These are phyloP conservation scores for Caenorhabditis uteleia DNA, from an alignment of 2,888 invertebrate genomes.

Conservation along the genomic window DNA sequence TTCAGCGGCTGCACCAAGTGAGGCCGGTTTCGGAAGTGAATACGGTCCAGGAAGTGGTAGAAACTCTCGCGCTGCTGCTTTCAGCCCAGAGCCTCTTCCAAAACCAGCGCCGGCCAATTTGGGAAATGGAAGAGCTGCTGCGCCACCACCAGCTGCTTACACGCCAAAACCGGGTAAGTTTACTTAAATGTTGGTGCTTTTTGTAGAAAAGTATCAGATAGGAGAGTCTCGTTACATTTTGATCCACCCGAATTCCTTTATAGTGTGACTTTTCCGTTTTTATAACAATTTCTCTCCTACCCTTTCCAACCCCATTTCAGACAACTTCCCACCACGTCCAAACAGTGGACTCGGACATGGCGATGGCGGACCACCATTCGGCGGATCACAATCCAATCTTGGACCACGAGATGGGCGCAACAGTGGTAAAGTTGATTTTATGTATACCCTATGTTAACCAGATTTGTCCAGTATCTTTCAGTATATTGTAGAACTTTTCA, in stretches of 20 bases:
- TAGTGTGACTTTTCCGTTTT: not conserved
- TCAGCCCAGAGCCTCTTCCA: slow-evolving; percentile 37
- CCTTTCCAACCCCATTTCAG: slow-evolving; percentile 23
- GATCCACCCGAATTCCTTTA: not conserved
- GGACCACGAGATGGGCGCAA: slow-evolving; percentile 45
- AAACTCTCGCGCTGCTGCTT: slow-evolving; percentile 45
- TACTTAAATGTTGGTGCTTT: not conserved
- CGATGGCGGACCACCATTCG: slow-evolving; percentile 36
- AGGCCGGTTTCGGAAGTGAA: slow-evolving; percentile 47
- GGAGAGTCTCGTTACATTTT: slow-evolving; percentile 1
- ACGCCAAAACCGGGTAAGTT: slow-evolving; percentile 31
- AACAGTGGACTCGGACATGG: slow-evolving; percentile 21
- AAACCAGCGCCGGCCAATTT: slow-evolving; percentile 11
- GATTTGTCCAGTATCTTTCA: slow-evolving; percentile 2
- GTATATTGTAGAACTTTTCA: not conserved
- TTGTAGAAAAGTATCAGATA: slow-evolving; percentile 5
- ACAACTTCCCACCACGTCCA: slow-evolving; percentile 13
- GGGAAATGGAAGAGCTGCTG: slow-evolving; percentile 18
- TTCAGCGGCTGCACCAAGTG: slow-evolving; percentile 43
- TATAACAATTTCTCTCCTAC: slow-evolving; percentile 13
- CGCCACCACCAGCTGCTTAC: slow-evolving; percentile 9
- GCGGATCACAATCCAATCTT: slow-evolving; percentile 28
- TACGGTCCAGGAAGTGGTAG: slow-evolving; percentile 53
- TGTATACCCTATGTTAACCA: not conserved
- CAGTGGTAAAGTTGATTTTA: slow-evolving; percentile 27